These are phyloP conservation scores for Drosophila prosaltans DNA, from an alignment of 1,140 invertebrate genomes.

Conservation along the genomic window DNA sequence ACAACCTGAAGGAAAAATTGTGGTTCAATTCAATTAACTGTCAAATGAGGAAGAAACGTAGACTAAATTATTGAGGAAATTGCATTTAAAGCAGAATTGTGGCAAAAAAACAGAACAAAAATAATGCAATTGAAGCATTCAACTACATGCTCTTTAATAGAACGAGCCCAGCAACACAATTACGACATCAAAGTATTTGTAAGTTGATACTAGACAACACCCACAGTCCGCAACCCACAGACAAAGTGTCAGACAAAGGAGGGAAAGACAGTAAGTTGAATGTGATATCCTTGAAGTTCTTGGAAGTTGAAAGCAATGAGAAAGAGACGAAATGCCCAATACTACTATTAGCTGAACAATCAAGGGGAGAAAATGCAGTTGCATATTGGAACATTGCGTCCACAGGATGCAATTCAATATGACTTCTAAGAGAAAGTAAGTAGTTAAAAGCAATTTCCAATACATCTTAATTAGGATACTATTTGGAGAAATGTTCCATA, in stretches of 20 bases:
- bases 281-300: slow-evolving; percentile 68
- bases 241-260: slow-evolving; percentile 24
- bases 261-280: slow-evolving; percentile 34
- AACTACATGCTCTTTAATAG: slow-evolving; percentile 13
- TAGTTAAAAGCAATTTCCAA: slow-evolving; percentile 29
- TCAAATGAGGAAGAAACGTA: not conserved
- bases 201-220: slow-evolving; percentile 29
- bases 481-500: slow-evolving; percentile 22
- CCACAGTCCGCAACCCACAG: slow-evolving; percentile 8
- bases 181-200: slow-evolving; percentile 35
- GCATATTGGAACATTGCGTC: slow-evolving; percentile 10
- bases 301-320: slow-evolving; percentile 13
- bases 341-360: slow-evolving; percentile 37
- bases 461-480: slow-evolving; percentile 58
- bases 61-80: slow-evolving; percentile 8
- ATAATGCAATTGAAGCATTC: slow-evolving; percentile 10
- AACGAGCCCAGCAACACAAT: slow-evolving; percentile 17
- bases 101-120: not conserved
- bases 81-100: not conserved
- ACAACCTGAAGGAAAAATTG: not conserved
- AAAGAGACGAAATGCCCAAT: slow-evolving; percentile 30
- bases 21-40: slow-evolving; percentile 11
- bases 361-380: slow-evolving; percentile 8
- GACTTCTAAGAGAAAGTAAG: slow-evolving; percentile 47
- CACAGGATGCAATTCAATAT: slow-evolving; percentile 52